phyloP scores from a whole-genome alignment of 30 jellyfish, hydroid and myxozoan species.

The Phacellophora camtschatica region DNA sequence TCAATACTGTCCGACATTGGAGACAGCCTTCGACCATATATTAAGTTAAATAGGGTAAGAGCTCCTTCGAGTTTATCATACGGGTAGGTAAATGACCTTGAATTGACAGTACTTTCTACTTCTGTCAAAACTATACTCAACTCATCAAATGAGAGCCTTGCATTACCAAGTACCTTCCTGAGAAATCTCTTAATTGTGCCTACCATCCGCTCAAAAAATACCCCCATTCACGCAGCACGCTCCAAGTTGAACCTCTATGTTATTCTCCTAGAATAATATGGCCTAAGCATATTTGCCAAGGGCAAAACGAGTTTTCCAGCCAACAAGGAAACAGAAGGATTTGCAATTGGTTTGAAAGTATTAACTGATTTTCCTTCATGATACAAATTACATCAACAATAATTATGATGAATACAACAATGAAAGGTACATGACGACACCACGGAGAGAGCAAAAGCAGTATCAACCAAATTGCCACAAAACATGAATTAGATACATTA shows the following conservation, averaged over 20 bases:
- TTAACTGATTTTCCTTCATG: too few species aligned
- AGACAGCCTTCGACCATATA: not conserved
- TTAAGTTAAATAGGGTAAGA: not conserved
- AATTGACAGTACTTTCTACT: not conserved
- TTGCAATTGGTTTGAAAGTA: too few species aligned
- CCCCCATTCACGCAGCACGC: not conserved
- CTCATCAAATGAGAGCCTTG: not conserved
- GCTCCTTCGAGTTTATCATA: not conserved
- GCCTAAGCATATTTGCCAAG: too few species aligned
- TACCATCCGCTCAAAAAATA: slow-evolving; percentile 1
- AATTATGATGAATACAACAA: too few species aligned
- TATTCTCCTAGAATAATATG: too few species aligned
- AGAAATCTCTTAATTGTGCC: not conserved
- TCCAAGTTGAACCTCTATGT: not conserved
- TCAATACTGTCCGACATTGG: not conserved
- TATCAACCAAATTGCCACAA: too few species aligned
- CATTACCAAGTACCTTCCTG: not conserved
- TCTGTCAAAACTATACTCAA: not conserved
- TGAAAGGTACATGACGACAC: too few species aligned
- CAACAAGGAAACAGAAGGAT: too few species aligned
- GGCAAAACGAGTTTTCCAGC: too few species aligned
- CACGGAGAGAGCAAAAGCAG: too few species aligned
- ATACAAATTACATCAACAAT: too few species aligned
- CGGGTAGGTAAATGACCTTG: not conserved
- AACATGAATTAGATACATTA: too few species aligned